Evolutionary conservation across 2,888 invertebrate genomes (phyloP), one percentile per base, ranked within the genome.

Genomic region (Auanema freiburgensis): DNA sequence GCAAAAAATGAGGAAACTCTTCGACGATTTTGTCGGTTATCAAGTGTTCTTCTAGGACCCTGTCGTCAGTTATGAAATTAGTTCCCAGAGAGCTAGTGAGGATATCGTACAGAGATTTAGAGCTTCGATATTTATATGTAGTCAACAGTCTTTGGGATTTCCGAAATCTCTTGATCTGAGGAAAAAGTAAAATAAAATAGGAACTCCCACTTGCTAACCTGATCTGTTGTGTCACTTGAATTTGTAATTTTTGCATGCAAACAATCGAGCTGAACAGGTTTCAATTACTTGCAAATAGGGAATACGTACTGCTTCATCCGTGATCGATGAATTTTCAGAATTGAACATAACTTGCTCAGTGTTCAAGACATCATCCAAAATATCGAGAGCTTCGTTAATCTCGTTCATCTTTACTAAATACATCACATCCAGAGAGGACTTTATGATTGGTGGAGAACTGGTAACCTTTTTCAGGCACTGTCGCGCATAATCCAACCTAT

Each of bases 301-400:
- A 33, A 3, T 8, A 33, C 59, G 44, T 12, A 73, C 73, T 54
- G 67, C 67, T 46, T 71, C 67, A 44, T 73, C 71, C 11, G 64
- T 61, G 41, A 73, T 51, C 43, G 59, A 43, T 5, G 62, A 67
- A 61, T 71, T 73, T 11, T 52, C 61, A 1, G 67, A 57, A 5
- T 25, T 46, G 51, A 67, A 71, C 1, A 65, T 55, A 10, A 25
- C 40, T 40, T 73, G 69, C 43, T 69, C 69, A 12, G 60, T 52
- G 54, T 63, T 57, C 11, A 73, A 51, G n/a, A 67, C 49, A 8
- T 55, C 62, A 33, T 73, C 71, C 5, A 71, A 16, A 42, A 67
- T 65, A 3, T 57, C 55, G n/a, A 73, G 23, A 1, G 73, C 73
- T 43, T 73, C 69, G 25, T 67, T 62, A 1, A 73, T 23, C 25